Evolutionary conservation across 2,113 vertebrate genomes (phyloP).

Genomic region (Sylvietta virens): DNA sequence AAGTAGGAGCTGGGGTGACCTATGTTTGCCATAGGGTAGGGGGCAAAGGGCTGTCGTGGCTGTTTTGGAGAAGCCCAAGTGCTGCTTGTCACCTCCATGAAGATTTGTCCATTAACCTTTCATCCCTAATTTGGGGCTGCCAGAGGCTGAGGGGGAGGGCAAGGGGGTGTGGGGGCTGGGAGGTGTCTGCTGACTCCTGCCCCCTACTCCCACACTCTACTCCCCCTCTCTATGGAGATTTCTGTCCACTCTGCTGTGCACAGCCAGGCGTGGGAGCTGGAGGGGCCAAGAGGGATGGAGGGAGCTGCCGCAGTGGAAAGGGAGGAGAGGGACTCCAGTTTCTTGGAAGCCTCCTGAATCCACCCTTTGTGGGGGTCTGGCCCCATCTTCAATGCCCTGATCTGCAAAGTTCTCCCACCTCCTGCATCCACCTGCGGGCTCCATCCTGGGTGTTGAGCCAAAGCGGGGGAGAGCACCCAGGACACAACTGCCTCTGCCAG

Average conservation of each 20-base stretch:
- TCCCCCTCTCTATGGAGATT: fast-evolving
- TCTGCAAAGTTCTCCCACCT: neutral
- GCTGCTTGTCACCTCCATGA: neutral
- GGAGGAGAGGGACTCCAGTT: neutral
- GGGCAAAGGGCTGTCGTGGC: neutral
- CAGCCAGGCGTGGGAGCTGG: neutral
- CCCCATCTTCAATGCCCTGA: neutral
- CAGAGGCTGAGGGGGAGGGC: neutral
- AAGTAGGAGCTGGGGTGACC: neutral
- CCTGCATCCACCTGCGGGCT: neutral
- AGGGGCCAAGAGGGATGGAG: neutral
- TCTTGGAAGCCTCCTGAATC: neutral
- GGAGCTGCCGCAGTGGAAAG: neutral
- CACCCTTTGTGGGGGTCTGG: fast-evolving
- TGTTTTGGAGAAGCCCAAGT: neutral
- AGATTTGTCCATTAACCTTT: fast-evolving
- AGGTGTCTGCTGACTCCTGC: neutral
- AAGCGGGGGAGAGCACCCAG: neutral
- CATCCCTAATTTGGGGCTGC: neutral
- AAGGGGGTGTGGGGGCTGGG: neutral
- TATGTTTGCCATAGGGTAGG: neutral
- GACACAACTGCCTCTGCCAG: neutral
- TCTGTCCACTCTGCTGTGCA: neutral
- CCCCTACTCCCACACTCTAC: neutral
- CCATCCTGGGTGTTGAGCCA: neutral